Conservation (phyloP, 1,140 invertebrate species). For the Drosophila bocki region DNA sequence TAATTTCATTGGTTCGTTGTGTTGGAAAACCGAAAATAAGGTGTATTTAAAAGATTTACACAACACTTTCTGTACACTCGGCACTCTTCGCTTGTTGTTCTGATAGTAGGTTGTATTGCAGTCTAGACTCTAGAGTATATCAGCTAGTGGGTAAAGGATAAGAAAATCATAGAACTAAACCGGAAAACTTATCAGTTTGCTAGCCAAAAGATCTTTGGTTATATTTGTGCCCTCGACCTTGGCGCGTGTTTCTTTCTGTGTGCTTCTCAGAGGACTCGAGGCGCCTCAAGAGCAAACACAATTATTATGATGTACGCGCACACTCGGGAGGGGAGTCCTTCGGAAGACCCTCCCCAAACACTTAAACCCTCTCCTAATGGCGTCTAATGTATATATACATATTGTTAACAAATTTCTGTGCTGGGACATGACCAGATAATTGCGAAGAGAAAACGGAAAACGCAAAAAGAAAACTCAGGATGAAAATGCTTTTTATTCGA, state of each 20-base stretch:
- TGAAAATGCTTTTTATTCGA: conserved; percentile 43
- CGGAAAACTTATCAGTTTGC: conserved; percentile 12
- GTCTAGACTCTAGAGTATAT: conserved; percentile 23
- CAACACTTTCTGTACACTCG: conserved; percentile 41
- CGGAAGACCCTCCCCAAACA: conserved; percentile 28
- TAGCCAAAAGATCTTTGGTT: conserved; percentile 2
- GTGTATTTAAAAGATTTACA: conserved; percentile 35
- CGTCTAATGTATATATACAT: conserved; percentile 57
- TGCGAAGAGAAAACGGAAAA: conserved; percentile 52
- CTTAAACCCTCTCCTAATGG: conserved; percentile 62
- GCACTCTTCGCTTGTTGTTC: background rate
- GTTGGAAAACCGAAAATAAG: conserved; percentile 34
- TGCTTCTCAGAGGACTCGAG: background rate
- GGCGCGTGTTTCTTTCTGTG: conserved; percentile 8
- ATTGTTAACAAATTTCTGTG: conserved; percentile 68
- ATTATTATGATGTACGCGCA: conserved; percentile 66
- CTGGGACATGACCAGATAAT: conserved; percentile 78
- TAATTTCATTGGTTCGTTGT: conserved; percentile 44
- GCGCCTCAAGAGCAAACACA: conserved; percentile 57
- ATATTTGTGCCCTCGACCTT: conserved; percentile 20
- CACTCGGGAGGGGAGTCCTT: conserved; percentile 54
- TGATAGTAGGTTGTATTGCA: conserved; percentile 21
- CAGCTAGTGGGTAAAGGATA: conserved; percentile 26
- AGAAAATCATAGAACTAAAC: conserved; percentile 5
- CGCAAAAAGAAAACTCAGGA: conserved; percentile 22